Conservation (phyloP, 2,888 invertebrate species). For the Oxytorus armatus region DNA sequence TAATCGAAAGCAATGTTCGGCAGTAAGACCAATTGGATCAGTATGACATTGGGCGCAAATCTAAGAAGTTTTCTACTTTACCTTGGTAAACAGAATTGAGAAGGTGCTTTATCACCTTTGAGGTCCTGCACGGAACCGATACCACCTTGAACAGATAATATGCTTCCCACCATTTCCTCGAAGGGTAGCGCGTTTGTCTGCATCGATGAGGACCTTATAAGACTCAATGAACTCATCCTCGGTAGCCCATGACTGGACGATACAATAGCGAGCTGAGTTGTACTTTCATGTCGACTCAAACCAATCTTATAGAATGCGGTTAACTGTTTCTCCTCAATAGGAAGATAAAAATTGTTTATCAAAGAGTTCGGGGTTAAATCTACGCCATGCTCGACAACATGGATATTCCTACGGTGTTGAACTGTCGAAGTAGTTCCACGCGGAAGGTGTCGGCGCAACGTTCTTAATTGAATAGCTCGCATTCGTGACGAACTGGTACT, state of each 20-base stretch:
- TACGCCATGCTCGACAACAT: constrained; percentile 77
- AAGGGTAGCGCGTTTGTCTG: constrained; percentile 59
- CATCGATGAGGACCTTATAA: constrained; percentile 64
- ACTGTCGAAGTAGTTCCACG: constrained; percentile 32
- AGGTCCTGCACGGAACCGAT: constrained; percentile 38
- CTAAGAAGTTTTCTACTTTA: no score
- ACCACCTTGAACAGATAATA: constrained; percentile 68
- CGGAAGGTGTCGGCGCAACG: constrained; percentile 44
- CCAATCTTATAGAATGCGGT: constrained; percentile 67
- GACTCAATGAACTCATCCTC: constrained; percentile 51
- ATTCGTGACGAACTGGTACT: constrained; percentile 48
- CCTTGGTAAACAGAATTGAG: constrained; percentile 78
- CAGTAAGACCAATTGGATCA: no score
- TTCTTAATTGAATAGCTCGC: constrained; percentile 34
- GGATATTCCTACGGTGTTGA: constrained; percentile 72
- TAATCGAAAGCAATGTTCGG: no score
- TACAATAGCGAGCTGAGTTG: constrained; percentile 61
- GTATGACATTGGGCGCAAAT: no score
- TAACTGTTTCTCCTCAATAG: constrained; percentile 79
- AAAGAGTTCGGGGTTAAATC: constrained; percentile 85
- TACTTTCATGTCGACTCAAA: constrained; percentile 56
- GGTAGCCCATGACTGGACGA: constrained; percentile 22
- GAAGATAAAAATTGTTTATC: constrained; percentile 78
- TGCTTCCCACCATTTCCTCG: constrained; percentile 71
- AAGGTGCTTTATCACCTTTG: constrained; percentile 73